Conservation (phyloP, 1,140 invertebrate species). For the Hirudo medicinalis region DNA sequence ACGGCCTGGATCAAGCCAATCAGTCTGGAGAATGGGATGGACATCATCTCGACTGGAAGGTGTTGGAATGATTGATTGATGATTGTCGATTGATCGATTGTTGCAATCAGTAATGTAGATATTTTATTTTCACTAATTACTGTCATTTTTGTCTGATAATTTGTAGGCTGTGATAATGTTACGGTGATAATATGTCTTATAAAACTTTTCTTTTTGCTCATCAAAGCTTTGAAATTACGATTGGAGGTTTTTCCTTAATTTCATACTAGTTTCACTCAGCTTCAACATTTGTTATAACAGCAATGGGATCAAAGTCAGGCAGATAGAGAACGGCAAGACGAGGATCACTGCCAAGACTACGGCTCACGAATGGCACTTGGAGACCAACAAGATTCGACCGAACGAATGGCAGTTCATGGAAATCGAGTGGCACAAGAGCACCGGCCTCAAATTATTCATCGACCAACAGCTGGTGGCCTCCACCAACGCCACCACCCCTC, state of each 20-base stretch:
- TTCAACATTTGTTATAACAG: not conserved
- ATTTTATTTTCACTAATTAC: not conserved
- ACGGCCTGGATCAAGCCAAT: constrained; percentile 33
- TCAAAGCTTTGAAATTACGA: no score
- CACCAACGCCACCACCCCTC: not conserved
- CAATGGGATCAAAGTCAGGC: not conserved
- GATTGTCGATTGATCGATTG: not conserved
- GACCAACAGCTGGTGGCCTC: constrained; percentile 28
- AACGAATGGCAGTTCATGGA: constrained; percentile 35
- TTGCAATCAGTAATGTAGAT: not conserved
- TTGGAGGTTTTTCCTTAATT: no score
- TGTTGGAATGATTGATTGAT: constrained; percentile 17
- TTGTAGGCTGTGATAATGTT: no score
- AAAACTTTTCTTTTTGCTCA: no score
- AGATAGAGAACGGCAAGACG: constrained; percentile 15
- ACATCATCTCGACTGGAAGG: constrained; percentile 32
- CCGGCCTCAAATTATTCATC: constrained; percentile 32
- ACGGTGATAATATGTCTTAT: no score
- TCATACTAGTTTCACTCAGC: no score
- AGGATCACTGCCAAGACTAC: constrained; percentile 14
- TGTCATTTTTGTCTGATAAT: not conserved
- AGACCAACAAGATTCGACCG: constrained; percentile 25
- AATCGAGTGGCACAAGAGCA: constrained; percentile 33
- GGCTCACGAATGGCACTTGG: constrained; percentile 30
- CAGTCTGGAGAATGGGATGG: constrained; percentile 27